phyloP scores from a whole-genome alignment of 2,888 invertebrate species.

The Euspilapteryx auroguttella region DNA sequence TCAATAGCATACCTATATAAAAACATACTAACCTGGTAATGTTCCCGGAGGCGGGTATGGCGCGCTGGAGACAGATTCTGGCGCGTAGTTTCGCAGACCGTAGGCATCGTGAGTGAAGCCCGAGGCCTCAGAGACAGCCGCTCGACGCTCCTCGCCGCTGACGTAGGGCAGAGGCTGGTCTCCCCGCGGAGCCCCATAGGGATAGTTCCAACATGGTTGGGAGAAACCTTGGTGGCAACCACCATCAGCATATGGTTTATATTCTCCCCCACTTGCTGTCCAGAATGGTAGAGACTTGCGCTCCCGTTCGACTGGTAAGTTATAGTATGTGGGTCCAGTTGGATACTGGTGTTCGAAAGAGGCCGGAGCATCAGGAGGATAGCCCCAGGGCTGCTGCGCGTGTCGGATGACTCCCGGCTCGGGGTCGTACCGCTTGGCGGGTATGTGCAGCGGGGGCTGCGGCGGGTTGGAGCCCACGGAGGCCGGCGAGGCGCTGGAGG shows the following conservation, averaged over 20 bases:
- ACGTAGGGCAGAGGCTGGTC: conserved; percentile 72
- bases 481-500: conserved; percentile 59
- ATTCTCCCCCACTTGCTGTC: conserved; percentile 66
- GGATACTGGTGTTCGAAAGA: conserved; percentile 72
- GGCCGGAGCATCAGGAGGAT: conserved; percentile 68
- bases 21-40: conserved; percentile 49
- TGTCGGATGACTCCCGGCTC: conserved; percentile 76
- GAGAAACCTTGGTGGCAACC: conserved; percentile 72
- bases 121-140: conserved; percentile 64
- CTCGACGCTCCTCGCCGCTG: conserved; percentile 70
- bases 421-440: conserved; percentile 76
- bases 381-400: conserved; percentile 75
- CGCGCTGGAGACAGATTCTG: conserved; percentile 72
- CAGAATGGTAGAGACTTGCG: conserved; percentile 73
- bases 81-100: conserved; percentile 73
- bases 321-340: conserved; percentile 73
- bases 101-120: conserved; percentile 76
- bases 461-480: conserved; percentile 70
- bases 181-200: conserved; percentile 64
- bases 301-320: conserved; percentile 67
- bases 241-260: conserved; percentile 60
- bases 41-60: conserved; percentile 82
- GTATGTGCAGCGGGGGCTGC: conserved; percentile 84
- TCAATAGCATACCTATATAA: conserved; percentile 10
- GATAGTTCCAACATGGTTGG: conserved; percentile 76